Evolutionary conservation across 2,113 vertebrate genomes (phyloP).

Genomic region (Mobula birostris): DNA sequence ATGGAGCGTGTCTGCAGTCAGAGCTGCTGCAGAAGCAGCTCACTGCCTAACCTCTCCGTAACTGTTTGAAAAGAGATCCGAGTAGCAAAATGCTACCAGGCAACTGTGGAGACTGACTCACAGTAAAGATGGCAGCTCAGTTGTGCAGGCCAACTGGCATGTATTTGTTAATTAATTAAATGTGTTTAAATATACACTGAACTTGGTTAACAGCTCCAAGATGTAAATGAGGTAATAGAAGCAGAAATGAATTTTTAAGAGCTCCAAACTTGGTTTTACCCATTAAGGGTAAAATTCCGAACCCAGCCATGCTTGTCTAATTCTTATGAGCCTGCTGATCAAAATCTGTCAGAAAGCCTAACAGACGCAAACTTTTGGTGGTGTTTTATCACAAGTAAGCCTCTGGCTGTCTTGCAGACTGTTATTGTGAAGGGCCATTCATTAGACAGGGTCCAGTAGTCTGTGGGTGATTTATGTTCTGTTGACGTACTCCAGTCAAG

Average conservation of each 20-base stretch:
- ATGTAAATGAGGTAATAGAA: slow-evolving; percentile 21
- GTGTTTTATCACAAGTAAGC: no score
- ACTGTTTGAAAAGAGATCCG: neutral
- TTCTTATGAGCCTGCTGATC: neutral
- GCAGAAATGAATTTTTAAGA: neutral
- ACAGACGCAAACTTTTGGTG: neutral
- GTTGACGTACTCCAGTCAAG: neutral
- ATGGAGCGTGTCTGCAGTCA: neutral
- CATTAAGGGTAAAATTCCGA: neutral
- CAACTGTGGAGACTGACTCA: neutral
- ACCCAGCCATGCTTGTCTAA: no score
- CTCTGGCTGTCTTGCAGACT: neutral
- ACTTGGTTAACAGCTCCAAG: slow-evolving; percentile 13
- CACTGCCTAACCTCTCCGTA: neutral
- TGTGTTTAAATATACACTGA: slow-evolving; percentile 31
- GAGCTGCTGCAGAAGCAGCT: neutral
- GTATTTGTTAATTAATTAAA: slow-evolving; percentile 32
- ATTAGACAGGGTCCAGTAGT: neutral
- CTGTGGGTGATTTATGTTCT: neutral
- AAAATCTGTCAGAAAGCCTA: slow-evolving; percentile 6
- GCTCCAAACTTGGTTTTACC: slow-evolving; percentile 1
- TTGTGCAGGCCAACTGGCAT: slow-evolving; percentile 2
- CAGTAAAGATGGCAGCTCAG: neutral
- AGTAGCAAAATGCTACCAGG: neutral
- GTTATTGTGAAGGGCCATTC: neutral